These are phyloP conservation scores for Itoplectis maculator DNA, from an alignment of 2,888 invertebrate species.

Conservation along the genomic window DNA sequence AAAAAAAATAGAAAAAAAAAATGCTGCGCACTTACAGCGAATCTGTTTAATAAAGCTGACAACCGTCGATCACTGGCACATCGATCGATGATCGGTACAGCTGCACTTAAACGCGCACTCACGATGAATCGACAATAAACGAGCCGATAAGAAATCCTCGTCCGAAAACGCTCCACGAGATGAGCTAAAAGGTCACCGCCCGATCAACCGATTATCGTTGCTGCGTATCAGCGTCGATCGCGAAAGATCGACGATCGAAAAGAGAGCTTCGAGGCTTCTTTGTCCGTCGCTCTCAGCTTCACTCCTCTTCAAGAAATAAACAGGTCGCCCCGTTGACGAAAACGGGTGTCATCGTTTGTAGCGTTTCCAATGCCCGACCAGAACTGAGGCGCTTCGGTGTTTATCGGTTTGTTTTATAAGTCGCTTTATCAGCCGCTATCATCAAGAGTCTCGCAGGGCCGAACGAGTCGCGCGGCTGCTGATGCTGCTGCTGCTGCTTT, in stretches of 20 bases:
- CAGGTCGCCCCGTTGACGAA: neutral
- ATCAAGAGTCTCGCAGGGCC: conserved; percentile 63
- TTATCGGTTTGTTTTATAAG: conserved; percentile 75
- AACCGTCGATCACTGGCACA: too few species aligned
- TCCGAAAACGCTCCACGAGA: neutral
- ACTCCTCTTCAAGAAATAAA: neutral
- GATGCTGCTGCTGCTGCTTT: conserved; percentile 1
- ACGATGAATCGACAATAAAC: conserved; percentile 24
- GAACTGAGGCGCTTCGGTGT: conserved; percentile 65
- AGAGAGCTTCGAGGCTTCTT: neutral
- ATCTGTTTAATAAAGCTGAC: too few species aligned
- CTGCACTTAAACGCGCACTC: conserved; percentile 9
- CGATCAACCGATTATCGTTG: neutral
- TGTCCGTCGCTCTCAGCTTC: neutral
- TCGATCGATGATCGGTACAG: neutral
- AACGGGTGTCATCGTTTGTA: conserved; percentile 29
- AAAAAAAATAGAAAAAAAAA: too few species aligned
- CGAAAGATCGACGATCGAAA: neutral
- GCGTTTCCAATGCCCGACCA: conserved; percentile 35
- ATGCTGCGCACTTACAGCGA: too few species aligned
- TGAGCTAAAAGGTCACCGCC: neutral
- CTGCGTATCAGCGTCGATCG: neutral
- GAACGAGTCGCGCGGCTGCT: neutral
- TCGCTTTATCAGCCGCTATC: conserved; percentile 68
- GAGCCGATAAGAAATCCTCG: neutral